phyloP scores from a whole-genome alignment of 92 coral and sea anemone genomes.

The Paramuricea clavata region DNA sequence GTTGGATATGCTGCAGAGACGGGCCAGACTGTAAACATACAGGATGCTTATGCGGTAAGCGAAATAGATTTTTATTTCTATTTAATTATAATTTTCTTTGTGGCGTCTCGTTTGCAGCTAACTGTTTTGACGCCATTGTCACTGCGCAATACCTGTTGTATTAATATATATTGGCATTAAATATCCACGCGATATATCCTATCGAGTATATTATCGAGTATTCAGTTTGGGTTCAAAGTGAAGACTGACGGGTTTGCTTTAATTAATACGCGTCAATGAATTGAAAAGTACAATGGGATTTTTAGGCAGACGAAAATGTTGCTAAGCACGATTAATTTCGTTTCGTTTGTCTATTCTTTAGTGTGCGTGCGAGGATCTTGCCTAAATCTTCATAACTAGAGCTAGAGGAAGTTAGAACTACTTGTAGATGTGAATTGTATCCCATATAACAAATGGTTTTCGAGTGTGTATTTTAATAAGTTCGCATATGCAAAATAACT shows the following conservation, averaged over 20 bases:
- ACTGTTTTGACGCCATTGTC: not conserved
- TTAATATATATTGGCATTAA: not conserved
- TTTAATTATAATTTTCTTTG: conserved; percentile 7
- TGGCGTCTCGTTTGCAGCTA: not conserved
- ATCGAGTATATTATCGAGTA: not conserved
- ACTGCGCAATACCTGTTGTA: not conserved
- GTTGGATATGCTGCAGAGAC: conserved; percentile 99
- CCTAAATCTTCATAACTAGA: not conserved
- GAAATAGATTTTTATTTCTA: conserved; percentile 36
- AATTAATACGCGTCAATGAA: not conserved
- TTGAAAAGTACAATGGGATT: not conserved
- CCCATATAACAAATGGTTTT: not conserved
- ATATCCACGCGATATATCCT: not conserved
- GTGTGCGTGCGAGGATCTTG: not conserved
- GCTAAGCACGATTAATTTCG: conserved; percentile 17
- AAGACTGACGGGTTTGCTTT: not conserved
- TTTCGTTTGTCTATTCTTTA: conserved; percentile 1
- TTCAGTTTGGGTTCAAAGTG: not conserved
- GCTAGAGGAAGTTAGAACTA: not conserved
- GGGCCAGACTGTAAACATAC: conserved; percentile 98
- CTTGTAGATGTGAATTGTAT: not conserved
- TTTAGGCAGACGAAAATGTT: not conserved
- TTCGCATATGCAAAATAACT: not conserved
- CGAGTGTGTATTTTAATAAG: not conserved
- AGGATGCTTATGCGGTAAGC: conserved; percentile 99